phyloP scores from a whole-genome alignment of 2,797 vertebrate genomes.

The Syngnathus acus region DNA sequence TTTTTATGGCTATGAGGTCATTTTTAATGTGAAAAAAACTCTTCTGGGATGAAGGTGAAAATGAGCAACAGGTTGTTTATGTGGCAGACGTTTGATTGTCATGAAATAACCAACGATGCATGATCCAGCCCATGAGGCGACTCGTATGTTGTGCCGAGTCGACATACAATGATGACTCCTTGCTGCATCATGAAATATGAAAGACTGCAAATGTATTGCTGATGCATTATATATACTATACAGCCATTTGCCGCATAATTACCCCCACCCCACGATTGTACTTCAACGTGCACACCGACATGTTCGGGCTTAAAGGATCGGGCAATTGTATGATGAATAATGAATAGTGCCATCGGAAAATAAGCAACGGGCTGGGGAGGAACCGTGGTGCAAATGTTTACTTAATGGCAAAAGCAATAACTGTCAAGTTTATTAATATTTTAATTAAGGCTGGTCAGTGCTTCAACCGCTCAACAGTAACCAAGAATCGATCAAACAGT shows the following conservation, averaged over 20 bases:
- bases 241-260: conserved; percentile 42
- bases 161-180: background rate
- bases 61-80: background rate
- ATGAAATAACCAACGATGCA: background rate
- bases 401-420: background rate
- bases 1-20: background rate
- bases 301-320: conserved; percentile 16
- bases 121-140: background rate
- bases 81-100: background rate
- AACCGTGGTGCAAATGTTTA: conserved; percentile 1
- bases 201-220: conserved; percentile 33
- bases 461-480: background rate
- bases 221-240: conserved; percentile 55
- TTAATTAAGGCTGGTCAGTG: background rate
- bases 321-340: conserved; percentile 42
- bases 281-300: conserved; percentile 13
- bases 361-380: conserved; percentile 10
- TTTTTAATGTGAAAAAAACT: background rate
- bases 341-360: conserved; percentile 35
- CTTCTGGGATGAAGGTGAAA: background rate
- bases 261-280: conserved; percentile 23
- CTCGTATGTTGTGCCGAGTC: background rate
- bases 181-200: conserved; percentile 23
- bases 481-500: background rate
- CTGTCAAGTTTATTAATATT: background rate